Conservation (phyloP, 1,140 invertebrate species). For the Carposina sasakii region DNA sequence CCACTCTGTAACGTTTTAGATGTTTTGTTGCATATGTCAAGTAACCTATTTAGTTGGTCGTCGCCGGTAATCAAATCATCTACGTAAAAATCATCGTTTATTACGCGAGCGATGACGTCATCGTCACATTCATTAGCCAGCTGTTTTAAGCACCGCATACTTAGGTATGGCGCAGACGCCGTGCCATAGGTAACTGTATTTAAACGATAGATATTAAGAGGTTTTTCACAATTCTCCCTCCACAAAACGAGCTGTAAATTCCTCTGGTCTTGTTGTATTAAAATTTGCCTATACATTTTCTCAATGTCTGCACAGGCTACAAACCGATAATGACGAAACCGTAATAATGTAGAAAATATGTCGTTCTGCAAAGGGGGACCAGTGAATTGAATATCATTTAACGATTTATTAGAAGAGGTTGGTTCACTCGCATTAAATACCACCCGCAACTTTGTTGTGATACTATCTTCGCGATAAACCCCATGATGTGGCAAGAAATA, state of each 20-base stretch:
- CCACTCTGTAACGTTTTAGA: background rate
- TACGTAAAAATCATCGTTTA: conserved; percentile 6
- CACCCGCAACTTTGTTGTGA: too few species aligned
- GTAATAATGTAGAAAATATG: conserved; percentile 33
- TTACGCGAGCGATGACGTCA: background rate
- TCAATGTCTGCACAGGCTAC: conserved; percentile 47
- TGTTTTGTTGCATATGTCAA: background rate
- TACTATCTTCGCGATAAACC: too few species aligned
- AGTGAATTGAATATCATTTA: too few species aligned
- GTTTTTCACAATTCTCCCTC: conserved; percentile 20
- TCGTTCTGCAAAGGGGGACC: too few species aligned
- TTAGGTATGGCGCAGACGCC: conserved; percentile 34
- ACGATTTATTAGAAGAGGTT: too few species aligned
- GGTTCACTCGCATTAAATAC: too few species aligned
- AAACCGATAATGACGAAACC: conserved; percentile 33
- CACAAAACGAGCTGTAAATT: conserved; percentile 50
- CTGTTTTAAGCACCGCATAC: conserved; percentile 36
- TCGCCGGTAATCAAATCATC: background rate
- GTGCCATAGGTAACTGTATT: conserved; percentile 35
- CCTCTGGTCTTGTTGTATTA: conserved; percentile 28
- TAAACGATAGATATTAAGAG: conserved; percentile 19
- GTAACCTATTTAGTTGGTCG: background rate
- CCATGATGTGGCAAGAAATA: too few species aligned
- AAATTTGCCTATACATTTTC: conserved; percentile 56
- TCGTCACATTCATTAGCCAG: conserved; percentile 25